Base-by-base conservation (phyloP, 1,140 invertebrate genomes). In the Rhynchophorus ferrugineus region DNA sequence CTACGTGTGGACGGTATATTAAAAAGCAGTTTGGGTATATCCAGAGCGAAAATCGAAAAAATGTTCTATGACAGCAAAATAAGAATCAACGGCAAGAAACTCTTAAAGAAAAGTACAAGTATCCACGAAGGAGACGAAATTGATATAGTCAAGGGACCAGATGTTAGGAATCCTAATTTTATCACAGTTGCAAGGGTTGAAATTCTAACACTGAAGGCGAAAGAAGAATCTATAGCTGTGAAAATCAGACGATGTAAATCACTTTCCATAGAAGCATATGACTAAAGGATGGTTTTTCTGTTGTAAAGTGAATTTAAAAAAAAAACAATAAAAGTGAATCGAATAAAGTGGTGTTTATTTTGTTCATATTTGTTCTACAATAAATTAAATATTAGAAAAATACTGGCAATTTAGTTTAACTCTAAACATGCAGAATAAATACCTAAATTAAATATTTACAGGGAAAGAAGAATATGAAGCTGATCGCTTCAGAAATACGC, bases 1-100 rank as follows among this genome's bases (percentile, higher is more conserved):
- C 58, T 82, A 50, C 71, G 85, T 50, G 69, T 81, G 2, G 85
- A 88, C 73, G 61, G 68, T 1, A 57, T 87, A 37, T 59, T 84
- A 1, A 87, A 86, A 70, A 71, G 73, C 43, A 80, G 76, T 9
- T 65, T 86, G n/a, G 75, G 75, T 35, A 72, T 84, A 44, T 74
- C 82, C 19, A 77, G 84, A 65, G 83, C 79, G 54, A 83, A 82
- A 77, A 67, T 82, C 33, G 82, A 85, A 64, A 69, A 72, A 44
- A 59, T 74, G 19, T 83, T 85, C 62, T 85, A 82, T 66, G 78
- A 80, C 54, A 81, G 76, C 59, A 80, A 77, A 69, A 75, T 85
- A 43, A 73, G 81, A 62, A 47, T 84, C 1, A 85, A 86, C 71
- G 82, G 82, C 2, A 66, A 74, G 21, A 82, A 83, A 67, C 63